A percentile compares a stretch with the other conserved stretches of the same genome.
Conservation (phyloP, 2,797 vertebrate species). For the Channa striata region DNA sequence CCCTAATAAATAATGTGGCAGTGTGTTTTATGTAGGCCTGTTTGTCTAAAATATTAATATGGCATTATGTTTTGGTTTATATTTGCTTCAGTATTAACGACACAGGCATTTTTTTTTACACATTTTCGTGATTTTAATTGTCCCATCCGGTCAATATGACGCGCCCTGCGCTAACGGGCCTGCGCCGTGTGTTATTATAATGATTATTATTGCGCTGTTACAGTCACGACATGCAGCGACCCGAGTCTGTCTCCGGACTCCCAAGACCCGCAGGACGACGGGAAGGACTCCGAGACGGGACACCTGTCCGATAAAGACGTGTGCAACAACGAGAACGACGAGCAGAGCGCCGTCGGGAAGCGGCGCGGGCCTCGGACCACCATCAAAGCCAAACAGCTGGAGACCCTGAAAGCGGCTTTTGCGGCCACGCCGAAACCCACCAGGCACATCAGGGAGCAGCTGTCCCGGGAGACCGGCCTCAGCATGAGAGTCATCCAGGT, state of each 20-base stretch:
- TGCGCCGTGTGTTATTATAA: not conserved
- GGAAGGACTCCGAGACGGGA: conserved; percentile 94
- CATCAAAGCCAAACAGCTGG: conserved; percentile 98
- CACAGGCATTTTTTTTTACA: fast-evolving
- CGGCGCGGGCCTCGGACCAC: conserved; percentile 95
- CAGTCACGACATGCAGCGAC: conserved; percentile 97
- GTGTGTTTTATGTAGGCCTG: no score
- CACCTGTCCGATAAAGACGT: conserved; percentile 95
- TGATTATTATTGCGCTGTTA: no score
- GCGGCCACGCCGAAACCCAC: conserved; percentile 95
- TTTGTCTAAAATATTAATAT: not conserved
- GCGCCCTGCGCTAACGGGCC: not conserved
- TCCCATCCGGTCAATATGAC: not conserved
- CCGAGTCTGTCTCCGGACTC: conserved; percentile 97
- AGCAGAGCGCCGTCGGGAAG: conserved; percentile 93
- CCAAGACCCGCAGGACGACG: conserved; percentile 95
- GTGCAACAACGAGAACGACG: conserved; percentile 92
- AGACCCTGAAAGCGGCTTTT: conserved; percentile 94
- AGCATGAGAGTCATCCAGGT: conserved; percentile 97
- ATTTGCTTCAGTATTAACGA: not conserved
- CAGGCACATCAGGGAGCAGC: conserved; percentile 94
- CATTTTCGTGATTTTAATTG: not conserved
- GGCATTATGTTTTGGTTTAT: not conserved
- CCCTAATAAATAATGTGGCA: no score
- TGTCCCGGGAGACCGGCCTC: conserved; percentile 94